Conservation (phyloP, 2,797 vertebrate genomes). For the Yasuhikotakia modesta region DNA sequence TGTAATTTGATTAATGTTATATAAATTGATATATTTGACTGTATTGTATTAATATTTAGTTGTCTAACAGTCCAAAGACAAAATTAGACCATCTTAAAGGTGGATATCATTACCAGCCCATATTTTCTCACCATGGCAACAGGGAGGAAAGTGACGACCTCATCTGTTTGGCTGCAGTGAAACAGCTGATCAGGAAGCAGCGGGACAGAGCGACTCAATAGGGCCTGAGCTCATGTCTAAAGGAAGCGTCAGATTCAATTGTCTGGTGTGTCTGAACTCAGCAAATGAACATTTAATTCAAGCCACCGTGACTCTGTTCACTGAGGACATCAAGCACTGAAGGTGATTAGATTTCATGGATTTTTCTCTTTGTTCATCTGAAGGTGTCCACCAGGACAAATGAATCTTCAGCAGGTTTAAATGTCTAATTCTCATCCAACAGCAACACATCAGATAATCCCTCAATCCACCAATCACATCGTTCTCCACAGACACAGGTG, state of each 20-base stretch:
- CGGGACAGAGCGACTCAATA: slow-evolving; percentile 53
- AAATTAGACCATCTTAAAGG: slow-evolving; percentile 45
- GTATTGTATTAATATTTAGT: too few relatives aligned
- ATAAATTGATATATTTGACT: too few relatives aligned
- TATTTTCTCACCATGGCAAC: slow-evolving; percentile 54
- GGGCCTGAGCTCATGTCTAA: slow-evolving; percentile 44
- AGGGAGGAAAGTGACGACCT: slow-evolving; percentile 48
- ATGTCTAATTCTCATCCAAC: slow-evolving; percentile 10
- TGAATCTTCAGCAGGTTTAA: slow-evolving; percentile 40
- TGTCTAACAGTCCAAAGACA: slow-evolving; percentile 23
- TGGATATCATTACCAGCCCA: slow-evolving; percentile 47
- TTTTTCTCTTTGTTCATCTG: slow-evolving; percentile 11
- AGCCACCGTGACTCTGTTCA: not conserved
- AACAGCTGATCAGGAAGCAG: slow-evolving; percentile 56
- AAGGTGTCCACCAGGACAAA: slow-evolving; percentile 22
- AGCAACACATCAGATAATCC: slow-evolving; percentile 9
- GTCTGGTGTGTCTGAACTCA: slow-evolving; percentile 38
- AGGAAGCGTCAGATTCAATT: slow-evolving; percentile 51
- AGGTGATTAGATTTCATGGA: slow-evolving; percentile 25
- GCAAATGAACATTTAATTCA: slow-evolving; percentile 42
- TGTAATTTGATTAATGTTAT: too few relatives aligned
- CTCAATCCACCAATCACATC: slow-evolving; percentile 7
- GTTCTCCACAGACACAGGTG: not conserved
- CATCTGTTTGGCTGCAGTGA: slow-evolving; percentile 50
- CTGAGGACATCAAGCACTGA: slow-evolving; percentile 15